Evolutionary conservation across 30 jellyfish, hydroid and myxozoan species (phyloP), one percentile per base, ranked within the genome.

Genomic region (Hydra vulgaris): DNA sequence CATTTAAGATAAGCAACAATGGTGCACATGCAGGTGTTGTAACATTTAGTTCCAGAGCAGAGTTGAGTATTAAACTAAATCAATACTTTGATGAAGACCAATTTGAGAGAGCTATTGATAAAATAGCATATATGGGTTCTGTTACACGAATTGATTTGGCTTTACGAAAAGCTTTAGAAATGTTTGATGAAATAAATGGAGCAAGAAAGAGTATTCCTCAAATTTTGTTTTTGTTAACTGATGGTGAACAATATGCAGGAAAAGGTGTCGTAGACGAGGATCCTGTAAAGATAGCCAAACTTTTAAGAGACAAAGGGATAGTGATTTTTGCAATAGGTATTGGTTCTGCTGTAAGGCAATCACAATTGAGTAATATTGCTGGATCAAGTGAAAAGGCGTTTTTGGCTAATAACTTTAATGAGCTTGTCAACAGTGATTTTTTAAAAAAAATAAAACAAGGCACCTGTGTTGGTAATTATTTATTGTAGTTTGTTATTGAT

Each of bases 61-160:
- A 88, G 85, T 84, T 78, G 53, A 88, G 95, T 83, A 88, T 88
- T 71, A 77, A 71, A 54, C 56, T 88, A 70, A 26, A 67, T 40
- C 71, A 88, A 21, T 66, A 20, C 80, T 82, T 27, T 25, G 84
- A 74, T 25, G 76, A 74, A 0, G 68, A 73, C 0, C 85, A 68
- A 69, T 88, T 88, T 86, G 54, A 61, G 78, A 79, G 81, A 26
- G 96, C 96, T 22, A 90, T 88, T 18, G 95, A 88, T 53, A 27
- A 70, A 12, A 66, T 83, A 15, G 90, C 95, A 8, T 76, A 81
- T 73, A 73, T 88, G 87, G 94, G 89, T 54, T 72, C 76, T 21
- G 83, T 90, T 20, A 88, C 96, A 0, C 26, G 94, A 74, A 88
- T 88, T 21, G 96, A 88, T 82, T 76, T 72, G 74, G 96, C 96